A percentile compares a stretch with the other conserved stretches of the same genome.
Conservation (phyloP, 2,888 invertebrate species). For the Eupithecia insigniata region DNA sequence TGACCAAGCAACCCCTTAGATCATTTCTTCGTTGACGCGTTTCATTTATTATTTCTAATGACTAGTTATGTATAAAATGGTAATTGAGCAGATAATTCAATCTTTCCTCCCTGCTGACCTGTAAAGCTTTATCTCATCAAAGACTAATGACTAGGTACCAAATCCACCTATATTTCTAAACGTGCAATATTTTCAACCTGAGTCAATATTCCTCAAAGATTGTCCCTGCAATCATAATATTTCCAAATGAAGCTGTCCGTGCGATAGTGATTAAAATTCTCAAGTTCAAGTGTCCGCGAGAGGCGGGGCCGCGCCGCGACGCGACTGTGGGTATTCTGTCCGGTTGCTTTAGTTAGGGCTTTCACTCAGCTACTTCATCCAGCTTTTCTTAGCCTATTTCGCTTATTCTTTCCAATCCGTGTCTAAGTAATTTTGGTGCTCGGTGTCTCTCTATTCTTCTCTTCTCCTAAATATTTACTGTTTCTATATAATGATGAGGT, state of each 20-base stretch:
- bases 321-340: neutral
- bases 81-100: neutral
- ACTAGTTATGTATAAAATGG: neutral
- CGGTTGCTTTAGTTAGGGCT: constrained; percentile 30
- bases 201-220: neutral
- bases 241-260: constrained; percentile 33
- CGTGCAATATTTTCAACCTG: neutral
- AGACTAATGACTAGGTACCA: neutral
- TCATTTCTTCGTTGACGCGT: neutral
- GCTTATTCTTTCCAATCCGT: neutral
- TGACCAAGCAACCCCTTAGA: too few relatives aligned
- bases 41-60: neutral
- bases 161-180: neutral
- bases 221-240: constrained; percentile 10
- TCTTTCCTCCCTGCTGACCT: neutral
- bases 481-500: neutral
- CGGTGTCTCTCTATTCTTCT: neutral
- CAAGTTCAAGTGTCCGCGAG: constrained; percentile 47
- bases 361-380: neutral
- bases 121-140: neutral
- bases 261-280: constrained; percentile 50
- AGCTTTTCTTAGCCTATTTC: neutral
- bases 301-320: constrained; percentile 23
- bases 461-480: too few relatives aligned
- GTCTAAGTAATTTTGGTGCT: neutral